A percentile compares a stretch with the other conserved stretches of the same genome.
Evolutionary conservation across 2,797 vertebrate genomes (phyloP).

Genomic region (Allobates femoralis): DNA sequence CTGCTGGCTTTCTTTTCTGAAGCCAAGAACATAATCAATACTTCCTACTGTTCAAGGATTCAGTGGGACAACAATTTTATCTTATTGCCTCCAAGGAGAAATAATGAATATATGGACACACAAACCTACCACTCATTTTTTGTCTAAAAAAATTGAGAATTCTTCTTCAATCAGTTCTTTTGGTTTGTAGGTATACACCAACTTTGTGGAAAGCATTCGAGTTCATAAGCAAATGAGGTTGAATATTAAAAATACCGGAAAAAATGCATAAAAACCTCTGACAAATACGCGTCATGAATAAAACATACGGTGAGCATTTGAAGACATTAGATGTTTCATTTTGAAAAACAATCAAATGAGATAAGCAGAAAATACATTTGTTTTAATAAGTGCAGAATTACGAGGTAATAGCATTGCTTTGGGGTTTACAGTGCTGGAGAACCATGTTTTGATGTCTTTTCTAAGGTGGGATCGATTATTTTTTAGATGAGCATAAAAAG

Average conservation of each 20-base stretch:
- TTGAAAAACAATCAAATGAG: conserved; percentile 78
- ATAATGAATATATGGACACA: not conserved
- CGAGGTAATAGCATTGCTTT: conserved; percentile 86
- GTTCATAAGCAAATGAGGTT: conserved; percentile 26
- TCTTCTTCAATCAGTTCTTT: not conserved
- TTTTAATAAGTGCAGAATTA: conserved; percentile 85
- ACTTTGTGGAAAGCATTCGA: not conserved
- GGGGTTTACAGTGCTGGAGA: conserved; percentile 75
- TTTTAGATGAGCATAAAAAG: conserved; percentile 78
- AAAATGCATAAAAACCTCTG: not conserved
- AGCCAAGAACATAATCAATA: conserved; percentile 48
- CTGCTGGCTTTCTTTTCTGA: not conserved
- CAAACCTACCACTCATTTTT: not conserved
- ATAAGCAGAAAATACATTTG: conserved; percentile 85
- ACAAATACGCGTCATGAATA: conserved; percentile 64
- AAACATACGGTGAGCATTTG: conserved; percentile 75
- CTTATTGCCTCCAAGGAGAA: conserved; percentile 7
- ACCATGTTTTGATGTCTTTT: conserved; percentile 78
- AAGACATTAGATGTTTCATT: conserved; percentile 78
- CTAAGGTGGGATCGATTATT: conserved; percentile 81
- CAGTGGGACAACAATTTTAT: conserved; percentile 27
- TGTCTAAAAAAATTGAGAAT: not conserved
- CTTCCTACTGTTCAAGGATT: conserved; percentile 15
- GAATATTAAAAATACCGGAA: not conserved
- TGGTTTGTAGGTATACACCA: not conserved